Conservation (phyloP, 1,140 invertebrate genomes). For the Pseudomyrmex gracilis region DNA sequence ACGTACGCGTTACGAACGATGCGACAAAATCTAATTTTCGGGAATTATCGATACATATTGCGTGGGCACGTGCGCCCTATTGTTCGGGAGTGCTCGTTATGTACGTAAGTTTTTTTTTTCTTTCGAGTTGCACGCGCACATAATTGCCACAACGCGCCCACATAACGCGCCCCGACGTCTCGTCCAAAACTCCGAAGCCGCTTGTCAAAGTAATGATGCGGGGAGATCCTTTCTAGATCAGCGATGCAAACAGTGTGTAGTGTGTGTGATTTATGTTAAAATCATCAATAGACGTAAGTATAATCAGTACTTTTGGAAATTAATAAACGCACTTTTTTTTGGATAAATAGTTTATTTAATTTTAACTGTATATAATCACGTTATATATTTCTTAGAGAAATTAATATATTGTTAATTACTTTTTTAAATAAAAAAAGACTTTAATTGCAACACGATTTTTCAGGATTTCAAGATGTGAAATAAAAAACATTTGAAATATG, state of each 20-base stretch:
- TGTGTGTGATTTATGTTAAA: not conserved
- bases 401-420: no score
- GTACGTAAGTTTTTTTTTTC: conserved; percentile 23
- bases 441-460: no score
- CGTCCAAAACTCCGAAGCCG: conserved; percentile 24
- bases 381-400: no score
- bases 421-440: no score
- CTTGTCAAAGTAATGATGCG: not conserved
- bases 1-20: not conserved
- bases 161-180: not conserved
- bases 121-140: conserved; percentile 13
- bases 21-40: conserved; percentile 47
- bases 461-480: no score
- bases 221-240: not conserved
- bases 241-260: not conserved
- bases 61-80: conserved; percentile 42
- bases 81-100: conserved; percentile 44
- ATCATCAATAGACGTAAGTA: not conserved
- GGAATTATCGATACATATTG: conserved; percentile 32
- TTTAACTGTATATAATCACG: no score
- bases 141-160: conserved; percentile 22
- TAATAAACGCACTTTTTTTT: no score
- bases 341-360: not conserved
- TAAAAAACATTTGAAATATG: no score
- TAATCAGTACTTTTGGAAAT: not conserved